Evolutionary conservation across 2,888 invertebrate genomes (phyloP), one percentile per base, ranked within the genome.

Genomic region (Dinocampus coccinellae): DNA sequence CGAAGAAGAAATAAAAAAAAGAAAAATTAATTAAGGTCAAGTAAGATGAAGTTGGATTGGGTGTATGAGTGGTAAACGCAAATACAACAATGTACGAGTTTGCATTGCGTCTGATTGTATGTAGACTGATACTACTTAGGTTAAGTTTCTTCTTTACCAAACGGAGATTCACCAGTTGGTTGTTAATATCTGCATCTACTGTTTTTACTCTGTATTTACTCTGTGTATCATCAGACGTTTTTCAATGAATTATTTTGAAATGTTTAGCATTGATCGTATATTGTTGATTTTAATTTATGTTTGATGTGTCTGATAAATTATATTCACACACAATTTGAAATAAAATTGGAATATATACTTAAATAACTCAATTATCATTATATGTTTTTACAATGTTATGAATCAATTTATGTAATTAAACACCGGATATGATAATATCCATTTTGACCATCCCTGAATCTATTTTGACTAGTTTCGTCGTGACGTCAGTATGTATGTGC

Each of bases 401-500:
- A 61, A 11, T 61, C 36, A 11, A 24, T 22, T 72, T 77, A 72
- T 67, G 82, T 80, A 83, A 85, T 79, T 77, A 75, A 75, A 85
- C 81, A 84, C 84, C 84, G 84, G 83, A 84, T 84, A 82, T n/a
- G n/a, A n/a, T n/a, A n/a, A n/a, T n/a, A n/a, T n/a, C n/a, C n/a
- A n/a, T n/a, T n/a, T n/a, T n/a, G n/a, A n/a, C n/a, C n/a, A n/a
- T n/a, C n/a, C n/a, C n/a, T n/a, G n/a, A n/a, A n/a, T n/a, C n/a
- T n/a, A n/a, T n/a, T n/a, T n/a, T n/a, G n/a, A n/a, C n/a, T n/a
- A 16, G 16, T 36, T 29, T 29, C 7, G 29, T 24, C 9, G 29
- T 6, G 29, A n/a, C n/a, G n/a, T n/a, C n/a, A n/a, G n/a, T n/a
- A n/a, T n/a, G n/a, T n/a, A n/a, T n/a, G n/a, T n/a, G n/a, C n/a